phyloP scores from a whole-genome alignment of 2,888 invertebrate genomes.

The Griposia aprilina region DNA sequence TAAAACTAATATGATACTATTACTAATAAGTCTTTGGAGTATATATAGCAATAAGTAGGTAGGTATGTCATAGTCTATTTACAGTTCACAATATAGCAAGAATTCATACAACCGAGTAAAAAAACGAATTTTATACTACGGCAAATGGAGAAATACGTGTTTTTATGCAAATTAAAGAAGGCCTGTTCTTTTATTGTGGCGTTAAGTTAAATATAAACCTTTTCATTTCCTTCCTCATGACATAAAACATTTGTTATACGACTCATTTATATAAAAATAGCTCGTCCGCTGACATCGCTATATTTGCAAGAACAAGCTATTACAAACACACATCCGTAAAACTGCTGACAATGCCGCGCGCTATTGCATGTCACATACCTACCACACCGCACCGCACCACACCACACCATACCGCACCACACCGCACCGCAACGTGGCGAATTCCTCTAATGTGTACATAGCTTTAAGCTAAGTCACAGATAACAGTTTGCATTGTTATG shows the following conservation, averaged over 20 bases:
- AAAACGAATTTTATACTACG: not conserved
- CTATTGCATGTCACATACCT: not conserved
- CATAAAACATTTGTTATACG: constrained; percentile 29
- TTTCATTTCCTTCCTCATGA: constrained; percentile 24
- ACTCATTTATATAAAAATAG: constrained; percentile 32
- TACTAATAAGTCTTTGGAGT: not conserved
- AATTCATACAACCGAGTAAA: not conserved
- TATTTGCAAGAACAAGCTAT: constrained; percentile 63
- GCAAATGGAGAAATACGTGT: not conserved
- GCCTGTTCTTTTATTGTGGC: not conserved
- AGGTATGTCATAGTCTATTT: not conserved
- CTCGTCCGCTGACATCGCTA: constrained; percentile 17
- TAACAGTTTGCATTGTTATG: not conserved
- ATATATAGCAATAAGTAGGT: no score
- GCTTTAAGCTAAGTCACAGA: constrained; percentile 23
- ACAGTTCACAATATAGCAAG: no score
- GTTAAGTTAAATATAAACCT: constrained; percentile 1
- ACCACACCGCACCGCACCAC: not conserved
- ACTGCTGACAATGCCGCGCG: constrained; percentile 8
- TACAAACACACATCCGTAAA: constrained; percentile 43
- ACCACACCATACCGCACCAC: not conserved
- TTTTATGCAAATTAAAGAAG: not conserved
- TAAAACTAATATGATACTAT: not conserved
- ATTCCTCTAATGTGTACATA: not conserved
- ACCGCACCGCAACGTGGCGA: no score